These are phyloP conservation scores for Hexactinellida sp. DNA, from an alignment of 37 sponge, comb jelly and placozoan species.

Conservation along the genomic window DNA sequence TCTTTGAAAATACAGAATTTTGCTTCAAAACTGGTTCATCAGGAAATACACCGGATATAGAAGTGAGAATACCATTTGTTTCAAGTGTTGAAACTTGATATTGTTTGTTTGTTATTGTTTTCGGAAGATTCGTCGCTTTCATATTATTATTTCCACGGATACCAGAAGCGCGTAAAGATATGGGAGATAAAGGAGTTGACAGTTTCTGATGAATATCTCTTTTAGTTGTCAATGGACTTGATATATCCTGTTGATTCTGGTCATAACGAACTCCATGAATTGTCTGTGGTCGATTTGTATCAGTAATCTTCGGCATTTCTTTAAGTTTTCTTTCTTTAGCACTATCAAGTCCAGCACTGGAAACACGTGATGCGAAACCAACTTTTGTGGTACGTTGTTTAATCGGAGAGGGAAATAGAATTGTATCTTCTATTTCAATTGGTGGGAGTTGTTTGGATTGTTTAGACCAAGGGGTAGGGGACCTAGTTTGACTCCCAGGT, in stretches of 20 bases:
- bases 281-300: not conserved
- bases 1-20: not conserved
- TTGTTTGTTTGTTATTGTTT: not conserved
- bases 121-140: not conserved
- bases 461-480: not conserved
- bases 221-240: not conserved
- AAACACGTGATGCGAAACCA: not conserved
- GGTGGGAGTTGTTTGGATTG: not conserved
- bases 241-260: not conserved
- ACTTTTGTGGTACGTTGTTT: not conserved
- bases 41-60: not conserved
- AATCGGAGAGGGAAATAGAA: not conserved
- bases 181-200: not conserved
- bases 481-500: not conserved
- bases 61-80: not conserved
- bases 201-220: not conserved
- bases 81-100: not conserved
- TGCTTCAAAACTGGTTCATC: not conserved
- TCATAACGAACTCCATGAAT: not conserved
- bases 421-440: not conserved
- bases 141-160: not conserved
- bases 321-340: not conserved
- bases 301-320: not conserved
- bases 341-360: not conserved
- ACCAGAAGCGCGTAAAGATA: not conserved